Evolutionary conservation across 1,140 invertebrate genomes (phyloP), one percentile per base, ranked within the genome.

Genomic region (Dryas iulia): DNA sequence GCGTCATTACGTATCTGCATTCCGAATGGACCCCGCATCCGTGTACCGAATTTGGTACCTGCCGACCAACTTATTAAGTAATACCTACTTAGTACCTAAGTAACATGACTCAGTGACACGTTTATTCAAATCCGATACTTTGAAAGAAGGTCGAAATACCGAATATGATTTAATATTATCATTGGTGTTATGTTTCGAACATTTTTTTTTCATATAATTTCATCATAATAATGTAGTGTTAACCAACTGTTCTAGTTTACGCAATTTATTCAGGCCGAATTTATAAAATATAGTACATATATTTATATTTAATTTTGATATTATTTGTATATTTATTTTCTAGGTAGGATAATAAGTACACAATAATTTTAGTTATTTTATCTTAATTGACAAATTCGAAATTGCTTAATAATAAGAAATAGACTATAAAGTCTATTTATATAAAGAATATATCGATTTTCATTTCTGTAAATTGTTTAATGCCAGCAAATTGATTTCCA

Each of bases 41-140:
- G 62, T 56, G 52, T 57, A 64, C 23, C 30, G 1, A 64, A 56
- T 64, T 63, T 64, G 54, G 62, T 28, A 11, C 35, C 30, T 35
- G 24, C 53, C 11, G 23, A n/a, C 23, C 24, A 3, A 25, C 53
- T 31, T 56, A 56, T 56, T 47, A 47, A 47, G 35, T 47, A 47
- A 47, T 47, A 47, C 35, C 14, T 18, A 18, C 14, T 1, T 47
- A 47, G 14, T 47, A 39, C 35, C 35, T 18, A 39, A 39, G n/a
- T 39, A 39, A 21, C 14, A 21, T 21, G 35, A 47, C 35, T 47
- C 35, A 47, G 14, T 47, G 35, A 47, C 35, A 47, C 35, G 1
- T 47, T 47, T 18, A 47, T 14, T 57, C 7, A 28, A 57, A 26
- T 57, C 23, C 24, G 54, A 57, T 57, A 57, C 53, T 26, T 8